Base-by-base conservation (phyloP, 2,113 vertebrate genomes). In the Tetraodon nigroviridis region DNA sequence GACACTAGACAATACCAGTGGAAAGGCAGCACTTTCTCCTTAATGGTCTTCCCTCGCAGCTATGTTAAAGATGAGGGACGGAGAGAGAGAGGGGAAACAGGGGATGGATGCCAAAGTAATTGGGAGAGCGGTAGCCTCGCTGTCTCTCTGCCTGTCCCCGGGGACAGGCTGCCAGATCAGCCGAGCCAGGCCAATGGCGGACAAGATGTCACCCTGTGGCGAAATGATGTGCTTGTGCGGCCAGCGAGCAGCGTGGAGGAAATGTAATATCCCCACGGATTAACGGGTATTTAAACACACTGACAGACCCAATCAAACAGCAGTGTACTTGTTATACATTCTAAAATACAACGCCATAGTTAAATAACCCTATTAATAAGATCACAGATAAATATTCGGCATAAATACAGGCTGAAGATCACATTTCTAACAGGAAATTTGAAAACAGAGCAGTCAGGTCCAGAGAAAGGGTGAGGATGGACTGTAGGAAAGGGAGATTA, bases 111-210 rank as follows among this genome's bases (percentile, higher is more conserved):
- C n/a, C 17, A 51, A 32, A 60, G 49, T 78, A 77, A 78, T 73
- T 82, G 61, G 78, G 50, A 54, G 71, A 76, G 67, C 58, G 37
- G 56, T 7, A 15, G 52, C 54, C 44, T 71, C 18, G 51, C 48
- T 65, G 55, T 79, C 69, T 62, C 69, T 44, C 60, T 44, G 60
- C 56, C 45, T 1, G 58, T 84, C 83, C 24, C 78, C 0, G 16
- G 66, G 81, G 80, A 77, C 52, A 16, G 27, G 55, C 79, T 81
- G 83, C 79, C 84, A 79, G 77, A 73, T 65, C 67, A 86, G 3
- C 29, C 53, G 53, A 82, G 77, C 51, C 60, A 41, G 62, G 53
- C 71, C 67, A 58, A 29, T 1, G 20, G 77, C 75, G 76, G 73
- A 76, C 66, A 71, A 58, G 54, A 76, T 16, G 20, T 76, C 73